These are phyloP conservation scores for Teleogryllus oceanicus DNA, from an alignment of 2,888 invertebrate genomes.

Conservation along the genomic window DNA sequence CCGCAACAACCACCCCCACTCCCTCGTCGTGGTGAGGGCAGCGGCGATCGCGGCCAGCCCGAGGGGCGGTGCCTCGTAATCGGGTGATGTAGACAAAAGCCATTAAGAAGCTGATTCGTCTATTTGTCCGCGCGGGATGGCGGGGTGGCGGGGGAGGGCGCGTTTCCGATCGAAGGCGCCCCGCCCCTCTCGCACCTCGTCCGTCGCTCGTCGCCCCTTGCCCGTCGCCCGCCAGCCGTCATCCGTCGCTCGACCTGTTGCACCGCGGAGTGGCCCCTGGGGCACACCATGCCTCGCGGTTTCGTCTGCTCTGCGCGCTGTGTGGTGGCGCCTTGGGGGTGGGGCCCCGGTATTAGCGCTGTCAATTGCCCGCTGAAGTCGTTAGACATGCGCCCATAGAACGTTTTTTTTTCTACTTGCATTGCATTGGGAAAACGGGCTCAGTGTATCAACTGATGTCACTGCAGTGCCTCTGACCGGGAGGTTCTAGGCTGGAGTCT, in stretches of 20 bases:
- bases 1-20: no score
- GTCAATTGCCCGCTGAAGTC: no score
- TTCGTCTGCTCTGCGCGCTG: background rate
- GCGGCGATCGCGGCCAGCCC: no score
- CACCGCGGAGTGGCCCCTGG: background rate
- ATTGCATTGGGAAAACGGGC: no score
- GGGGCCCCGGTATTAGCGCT: no score
- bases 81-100: conserved; percentile 18
- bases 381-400: no score
- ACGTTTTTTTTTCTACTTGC: no score
- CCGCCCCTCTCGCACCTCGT: background rate
- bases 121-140: background rate
- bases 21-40: no score
- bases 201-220: background rate
- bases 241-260: background rate
- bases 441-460: no score
- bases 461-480: no score
- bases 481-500: no score
- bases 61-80: background rate
- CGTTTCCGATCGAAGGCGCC: background rate
- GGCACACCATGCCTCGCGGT: background rate
- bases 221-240: background rate
- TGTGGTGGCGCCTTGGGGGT: no score
- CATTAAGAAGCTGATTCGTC: conserved; percentile 9
- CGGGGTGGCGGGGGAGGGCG: background rate